Conservation (phyloP, 2,113 vertebrate genomes). For the Brevimyrus niger region DNA sequence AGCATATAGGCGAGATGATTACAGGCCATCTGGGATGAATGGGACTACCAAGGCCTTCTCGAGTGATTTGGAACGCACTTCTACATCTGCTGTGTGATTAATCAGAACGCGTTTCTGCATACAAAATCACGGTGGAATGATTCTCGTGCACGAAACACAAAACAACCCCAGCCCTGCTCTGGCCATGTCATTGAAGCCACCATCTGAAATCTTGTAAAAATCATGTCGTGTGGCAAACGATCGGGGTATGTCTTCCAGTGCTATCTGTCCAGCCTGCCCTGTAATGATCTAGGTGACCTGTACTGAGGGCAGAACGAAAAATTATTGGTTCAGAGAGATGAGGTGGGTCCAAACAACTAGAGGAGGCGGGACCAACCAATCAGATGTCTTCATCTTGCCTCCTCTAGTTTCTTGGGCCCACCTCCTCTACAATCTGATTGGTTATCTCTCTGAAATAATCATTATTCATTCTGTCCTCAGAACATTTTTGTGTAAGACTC, state of each 20-base stretch:
- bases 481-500: no score
- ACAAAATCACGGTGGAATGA: neutral
- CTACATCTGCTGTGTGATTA: slow-evolving; percentile 39
- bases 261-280: neutral
- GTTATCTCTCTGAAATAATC: no score
- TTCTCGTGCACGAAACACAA: neutral
- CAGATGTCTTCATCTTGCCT: no score
- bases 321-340: no score
- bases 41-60: slow-evolving; percentile 33
- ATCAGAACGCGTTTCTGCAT: slow-evolving; percentile 34
- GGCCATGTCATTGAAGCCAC: neutral
- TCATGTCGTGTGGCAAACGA: neutral
- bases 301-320: no score
- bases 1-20: slow-evolving; percentile 48
- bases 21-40: slow-evolving; percentile 44
- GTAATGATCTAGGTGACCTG: neutral
- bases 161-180: neutral
- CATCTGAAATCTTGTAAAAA: neutral
- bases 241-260: neutral
- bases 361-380: no score
- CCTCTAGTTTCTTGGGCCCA: no score
- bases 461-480: no score
- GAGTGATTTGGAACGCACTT: slow-evolving; percentile 42
- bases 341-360: no score
- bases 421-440: no score